Evolutionary conservation across 2,797 vertebrate genomes (phyloP).

Genomic region (Microchirus variegatus): DNA sequence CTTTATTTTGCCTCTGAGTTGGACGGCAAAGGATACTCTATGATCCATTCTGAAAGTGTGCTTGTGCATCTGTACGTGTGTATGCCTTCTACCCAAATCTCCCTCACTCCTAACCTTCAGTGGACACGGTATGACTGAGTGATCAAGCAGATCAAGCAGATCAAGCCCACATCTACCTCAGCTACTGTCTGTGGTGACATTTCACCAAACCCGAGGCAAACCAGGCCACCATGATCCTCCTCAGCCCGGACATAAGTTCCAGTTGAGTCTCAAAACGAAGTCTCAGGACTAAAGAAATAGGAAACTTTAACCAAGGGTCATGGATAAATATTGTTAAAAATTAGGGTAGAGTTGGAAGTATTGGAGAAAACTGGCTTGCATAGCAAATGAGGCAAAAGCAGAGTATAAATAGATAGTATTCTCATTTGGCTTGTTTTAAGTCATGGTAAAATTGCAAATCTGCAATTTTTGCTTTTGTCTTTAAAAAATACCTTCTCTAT

Average conservation of each 20-base stretch:
- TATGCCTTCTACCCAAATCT: slow-evolving; percentile 46
- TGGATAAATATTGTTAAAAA: slow-evolving; percentile 16
- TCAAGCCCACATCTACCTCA: slow-evolving; percentile 53
- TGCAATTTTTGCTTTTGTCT: slow-evolving; percentile 54
- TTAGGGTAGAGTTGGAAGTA: slow-evolving; percentile 2
- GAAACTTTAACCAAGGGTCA: slow-evolving; percentile 28
- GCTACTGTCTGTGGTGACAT: slow-evolving; percentile 67
- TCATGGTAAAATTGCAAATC: slow-evolving; percentile 46
- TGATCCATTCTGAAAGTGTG: slow-evolving; percentile 43
- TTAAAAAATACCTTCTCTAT: slow-evolving; percentile 45
- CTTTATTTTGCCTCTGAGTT: slow-evolving; percentile 31
- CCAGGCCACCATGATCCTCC: slow-evolving; percentile 51
- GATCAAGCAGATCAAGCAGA: slow-evolving; percentile 73
- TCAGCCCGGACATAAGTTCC: slow-evolving; percentile 45
- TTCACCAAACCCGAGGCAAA: slow-evolving; percentile 67
- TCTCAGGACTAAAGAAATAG: slow-evolving; percentile 16
- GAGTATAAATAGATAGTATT: slow-evolving; percentile 42
- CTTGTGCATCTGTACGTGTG: slow-evolving; percentile 16
- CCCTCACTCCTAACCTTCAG: slow-evolving; percentile 62
- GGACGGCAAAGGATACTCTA: slow-evolving; percentile 47
- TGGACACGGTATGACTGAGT: slow-evolving; percentile 58
- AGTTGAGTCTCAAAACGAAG: slow-evolving; percentile 19
- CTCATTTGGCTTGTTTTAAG: slow-evolving; percentile 51
- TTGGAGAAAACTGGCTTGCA: slow-evolving; percentile 8
- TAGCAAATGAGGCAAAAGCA: slow-evolving; percentile 27